Evolutionary conservation across 2,113 vertebrate genomes (phyloP), one percentile per base, ranked within the genome.

Genomic region (Neolamprologus hecqui): DNA sequence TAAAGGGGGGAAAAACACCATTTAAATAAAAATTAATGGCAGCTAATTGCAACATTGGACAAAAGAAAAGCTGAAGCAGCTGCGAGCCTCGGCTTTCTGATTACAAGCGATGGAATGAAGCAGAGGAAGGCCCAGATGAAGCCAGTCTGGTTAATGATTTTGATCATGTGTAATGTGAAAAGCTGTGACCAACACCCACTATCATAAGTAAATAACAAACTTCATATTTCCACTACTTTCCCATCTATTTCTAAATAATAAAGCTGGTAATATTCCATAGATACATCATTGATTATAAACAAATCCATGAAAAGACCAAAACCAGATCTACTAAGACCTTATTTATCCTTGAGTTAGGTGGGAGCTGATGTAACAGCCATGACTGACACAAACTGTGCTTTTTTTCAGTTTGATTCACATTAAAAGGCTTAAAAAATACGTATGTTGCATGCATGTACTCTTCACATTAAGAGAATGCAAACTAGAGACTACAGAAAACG

Each of bases 271-370:
- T 45, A 31, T 77, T 31, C 70, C 42, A 58, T 60, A 28, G 37
- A 60, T 42, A 15, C 4, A 63, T 47, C 9, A 1, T 1, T 28
- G 26, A 40, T 68, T 9, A 14, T 21, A 42, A 58, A n/a, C 26
- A 60, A 60, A 82, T 82, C 55, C 37, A 82, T 1, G 7, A 45
- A 47, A 60, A 82, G 80, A 82, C 35, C 55, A 82, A 82, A 58
- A 42, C 21, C 35, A 13, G 33, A 55, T 13, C 21, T 42, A 8
- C 21, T 45, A 31, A 51, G 73, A 77, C 26, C 3, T 49, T 19
- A 77, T 77, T 13, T 49, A 77, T 28, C 42, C 42, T 51, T 11
- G 9, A 37, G 54, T 58, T 14, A 28, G 7, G 35, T 81, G 53
- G 14, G 73, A 4, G 26, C 26, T 77, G 42, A 47, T 49, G 0